Evolutionary conservation across 2,797 vertebrate species (phyloP).

Genomic region (Anableps anableps): DNA sequence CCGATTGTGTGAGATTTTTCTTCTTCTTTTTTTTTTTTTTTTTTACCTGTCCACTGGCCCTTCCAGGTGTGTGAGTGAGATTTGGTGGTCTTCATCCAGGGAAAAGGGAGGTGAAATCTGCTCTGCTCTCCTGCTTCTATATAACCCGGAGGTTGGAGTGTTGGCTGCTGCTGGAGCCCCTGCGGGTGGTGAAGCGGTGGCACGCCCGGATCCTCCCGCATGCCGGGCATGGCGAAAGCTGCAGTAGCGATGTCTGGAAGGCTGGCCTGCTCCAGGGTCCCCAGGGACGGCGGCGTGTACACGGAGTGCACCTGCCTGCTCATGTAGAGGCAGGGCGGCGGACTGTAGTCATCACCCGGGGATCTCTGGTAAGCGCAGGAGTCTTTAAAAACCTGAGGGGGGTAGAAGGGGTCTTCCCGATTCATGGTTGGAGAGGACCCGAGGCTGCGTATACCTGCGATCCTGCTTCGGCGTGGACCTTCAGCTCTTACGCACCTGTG

Average conservation of each 20-base stretch:
- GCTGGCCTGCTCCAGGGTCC: constrained; percentile 86
- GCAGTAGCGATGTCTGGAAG: constrained; percentile 87
- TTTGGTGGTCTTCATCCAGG: constrained; percentile 99
- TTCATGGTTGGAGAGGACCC: constrained; percentile 86
- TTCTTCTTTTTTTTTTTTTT: too few species aligned
- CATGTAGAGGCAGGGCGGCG: constrained; percentile 96
- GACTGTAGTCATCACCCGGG: constrained; percentile 88
- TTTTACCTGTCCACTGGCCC: constrained; percentile 95
- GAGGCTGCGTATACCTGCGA: constrained; percentile 44
- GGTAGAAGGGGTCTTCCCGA: constrained; percentile 91
- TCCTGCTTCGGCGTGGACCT: constrained; percentile 58
- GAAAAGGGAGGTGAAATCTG: constrained; percentile 90
- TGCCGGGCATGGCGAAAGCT: constrained; percentile 85
- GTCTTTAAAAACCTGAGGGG: constrained; percentile 92
- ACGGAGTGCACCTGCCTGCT: constrained; percentile 87
- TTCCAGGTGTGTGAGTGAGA: constrained; percentile 93
- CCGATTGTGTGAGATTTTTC: neutral
- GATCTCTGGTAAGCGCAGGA: constrained; percentile 90
- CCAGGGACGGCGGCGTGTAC: constrained; percentile 83
- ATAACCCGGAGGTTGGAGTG: constrained; percentile 82
- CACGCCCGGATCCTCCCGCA: constrained; percentile 86
- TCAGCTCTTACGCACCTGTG: constrained; percentile 73
- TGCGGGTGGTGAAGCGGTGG: constrained; percentile 86
- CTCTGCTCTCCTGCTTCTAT: constrained; percentile 82
- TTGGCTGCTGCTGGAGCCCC: constrained; percentile 80